Conservation (phyloP, 2,888 invertebrate genomes). For the Dyspetes luteomarginatus region DNA sequence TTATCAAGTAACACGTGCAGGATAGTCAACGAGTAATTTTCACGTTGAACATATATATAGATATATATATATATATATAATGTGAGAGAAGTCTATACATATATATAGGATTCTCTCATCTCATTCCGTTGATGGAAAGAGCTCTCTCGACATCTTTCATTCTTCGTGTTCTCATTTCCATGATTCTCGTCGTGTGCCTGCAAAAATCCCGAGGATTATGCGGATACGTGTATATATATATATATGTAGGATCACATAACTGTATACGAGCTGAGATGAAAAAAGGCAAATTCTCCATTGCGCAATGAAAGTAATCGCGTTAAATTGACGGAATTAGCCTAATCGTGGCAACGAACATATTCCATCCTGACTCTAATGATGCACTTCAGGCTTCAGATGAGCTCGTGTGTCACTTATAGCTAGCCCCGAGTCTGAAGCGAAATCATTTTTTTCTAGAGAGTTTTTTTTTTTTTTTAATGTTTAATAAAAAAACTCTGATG, state of each 20-base stretch:
- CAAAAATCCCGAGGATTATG: conserved; percentile 35
- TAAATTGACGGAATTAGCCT: conserved; percentile 64
- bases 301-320: conserved; percentile 61
- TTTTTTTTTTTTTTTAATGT: conserved; percentile 28
- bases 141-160: conserved; percentile 23
- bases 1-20: conserved; percentile 46
- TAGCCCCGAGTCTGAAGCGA: conserved; percentile 21
- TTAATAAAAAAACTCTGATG: conserved; percentile 19
- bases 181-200: conserved; percentile 18
- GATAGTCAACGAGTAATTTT: conserved; percentile 53
- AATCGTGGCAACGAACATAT: conserved; percentile 55
- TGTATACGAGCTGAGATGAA: conserved; percentile 28
- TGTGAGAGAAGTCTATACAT: no score
- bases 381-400: conserved; percentile 39
- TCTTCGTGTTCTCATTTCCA: conserved; percentile 58
- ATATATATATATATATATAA: no score
- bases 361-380: conserved; percentile 47
- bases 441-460: conserved; percentile 46
- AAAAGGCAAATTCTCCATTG: conserved; percentile 41
- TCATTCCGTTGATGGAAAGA: conserved; percentile 38
- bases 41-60: conserved; percentile 41
- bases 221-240: neutral
- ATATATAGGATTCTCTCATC: no score
- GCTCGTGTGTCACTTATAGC: conserved; percentile 50
- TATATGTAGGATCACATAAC: neutral